Base-by-base conservation (phyloP, 2,888 invertebrate species). In the Sinelater perroti region DNA sequence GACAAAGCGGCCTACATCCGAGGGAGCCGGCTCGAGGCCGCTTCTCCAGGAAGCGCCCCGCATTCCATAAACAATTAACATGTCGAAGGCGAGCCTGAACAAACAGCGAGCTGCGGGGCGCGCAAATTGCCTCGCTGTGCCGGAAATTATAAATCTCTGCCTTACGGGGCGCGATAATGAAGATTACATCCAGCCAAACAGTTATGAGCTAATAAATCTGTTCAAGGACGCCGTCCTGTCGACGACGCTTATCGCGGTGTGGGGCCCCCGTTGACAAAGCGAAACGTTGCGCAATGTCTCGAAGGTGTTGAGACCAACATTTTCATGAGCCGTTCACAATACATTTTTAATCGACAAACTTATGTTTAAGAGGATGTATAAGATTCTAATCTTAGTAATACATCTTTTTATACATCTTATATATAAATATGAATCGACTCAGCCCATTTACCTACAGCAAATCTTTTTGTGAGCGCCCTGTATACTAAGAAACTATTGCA, bases 141-240 rank as follows among this genome's bases (percentile, higher is more conserved):
- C 70, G 70, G 70, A 70, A 70, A 70, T 70, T 70, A 70, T 70
- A 68, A 69, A 70, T 69, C 69, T 69, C 62, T 60, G 44, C 47
- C 47, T 53, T 57, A 42, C 52, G 44, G 52, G 42, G 40, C 38
- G 21, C 50, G 28, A 50, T 50, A 38, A 50, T 50, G 50, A 50
- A 50, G 50, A 50, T 50, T 50, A 50, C 50, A 50, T 38, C 16
- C 24, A 50, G 40, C 40, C 40, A 28, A 28, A 17, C 50, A 28
- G 50, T 50, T 50, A 50, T 50, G 50, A 50, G 40, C 50, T 20
- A 50, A 50, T 50, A 50, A 50, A 50, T 50, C 38, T 50, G 31
- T 49, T 40, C 26, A 13, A 20, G 45, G 18, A 30, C 38, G 11
- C 13, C 14, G 26, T 13, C 18, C 2, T 14, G 26, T 24, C 24